Conservation (phyloP, 2,888 invertebrate species). For the Drosophila testacea region DNA sequence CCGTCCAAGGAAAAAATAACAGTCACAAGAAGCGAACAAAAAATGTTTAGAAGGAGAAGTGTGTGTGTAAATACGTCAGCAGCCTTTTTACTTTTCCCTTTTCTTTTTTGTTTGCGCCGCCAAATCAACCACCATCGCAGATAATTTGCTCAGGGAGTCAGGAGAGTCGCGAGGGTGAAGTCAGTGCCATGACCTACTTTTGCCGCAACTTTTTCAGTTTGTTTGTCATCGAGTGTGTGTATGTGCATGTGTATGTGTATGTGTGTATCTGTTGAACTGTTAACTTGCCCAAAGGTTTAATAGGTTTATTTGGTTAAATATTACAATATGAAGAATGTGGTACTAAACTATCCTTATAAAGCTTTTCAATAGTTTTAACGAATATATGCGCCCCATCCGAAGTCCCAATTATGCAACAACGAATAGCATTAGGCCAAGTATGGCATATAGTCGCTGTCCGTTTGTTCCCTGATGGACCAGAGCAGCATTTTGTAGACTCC, state of each 20-base stretch:
- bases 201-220: conserved; percentile 73
- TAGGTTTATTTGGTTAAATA: conserved; percentile 71
- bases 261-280: conserved; percentile 21
- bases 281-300: conserved; percentile 53
- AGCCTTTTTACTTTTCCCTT: conserved; percentile 64
- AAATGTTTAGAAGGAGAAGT: conserved; percentile 27
- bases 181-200: conserved; percentile 74
- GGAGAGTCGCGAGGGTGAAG: conserved; percentile 34
- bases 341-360: conserved; percentile 65
- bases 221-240: conserved; percentile 51
- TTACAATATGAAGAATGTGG: conserved; percentile 60
- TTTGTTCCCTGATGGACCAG: conserved; percentile 9
- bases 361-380: conserved; percentile 60
- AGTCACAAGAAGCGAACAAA: conserved; percentile 46
- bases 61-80: conserved; percentile 66
- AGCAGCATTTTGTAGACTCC: conserved; percentile 35
- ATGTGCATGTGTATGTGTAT: conserved; percentile 17
- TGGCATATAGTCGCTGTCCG: conserved; percentile 40
- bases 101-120: conserved; percentile 56
- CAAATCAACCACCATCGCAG: conserved; percentile 76
- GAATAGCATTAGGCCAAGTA: conserved; percentile 55
- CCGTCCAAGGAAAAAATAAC: conserved; percentile 65
- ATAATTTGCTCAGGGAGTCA: conserved; percentile 69
- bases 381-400: conserved; percentile 6
- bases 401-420: conserved; percentile 37